Base-by-base conservation (phyloP, 2,888 invertebrate genomes). In the Phasia obesa region DNA sequence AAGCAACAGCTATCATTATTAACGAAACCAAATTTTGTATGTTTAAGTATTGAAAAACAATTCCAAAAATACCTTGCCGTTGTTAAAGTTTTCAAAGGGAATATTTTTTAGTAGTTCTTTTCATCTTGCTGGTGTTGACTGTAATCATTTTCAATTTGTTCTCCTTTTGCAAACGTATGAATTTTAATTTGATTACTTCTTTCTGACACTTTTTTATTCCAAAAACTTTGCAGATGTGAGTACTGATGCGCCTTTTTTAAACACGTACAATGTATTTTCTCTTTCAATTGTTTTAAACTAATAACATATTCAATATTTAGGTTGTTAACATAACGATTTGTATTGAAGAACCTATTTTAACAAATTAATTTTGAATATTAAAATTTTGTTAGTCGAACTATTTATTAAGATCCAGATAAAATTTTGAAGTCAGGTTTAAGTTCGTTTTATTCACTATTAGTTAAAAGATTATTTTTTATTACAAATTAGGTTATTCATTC, bases 131-230 rank as follows among this genome's bases (percentile, higher is more conserved):
- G 25, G 70, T 81, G 77, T 82, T 57, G 69, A 19, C 25, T 11
- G 74, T 65, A 79, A 83, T 83, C 59, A 83, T 75, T 74, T 75
- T 53, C 74, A 79, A 83, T 79, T 83, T 83, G 79, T 83, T 79
- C 71, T 65, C 53, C 51, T 79, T 83, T 79, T 55, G 27, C 25
- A 23, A 67, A 55, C 60, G 49, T 38, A 62, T 65, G 25, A 59
- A 71, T 65, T 75, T 75, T 59, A 71, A 75, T 78, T 78, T 78
- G 27, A 38, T 27, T 49, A 9, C 49, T 64, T 70, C 21, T 44
- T 64, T 69, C 21, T 27, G 27, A 44, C 19, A 19, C 27, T 35
- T 76, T 59, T 51, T 75, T 9, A 15, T 49, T 38, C 27, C 31
- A 49, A 27, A n/a, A 2, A 13, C n/a, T 59, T 47, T 51, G 17